These are phyloP conservation scores for Mirza zaza DNA, from an alignment of 2,113 vertebrate species.

Conservation along the genomic window DNA sequence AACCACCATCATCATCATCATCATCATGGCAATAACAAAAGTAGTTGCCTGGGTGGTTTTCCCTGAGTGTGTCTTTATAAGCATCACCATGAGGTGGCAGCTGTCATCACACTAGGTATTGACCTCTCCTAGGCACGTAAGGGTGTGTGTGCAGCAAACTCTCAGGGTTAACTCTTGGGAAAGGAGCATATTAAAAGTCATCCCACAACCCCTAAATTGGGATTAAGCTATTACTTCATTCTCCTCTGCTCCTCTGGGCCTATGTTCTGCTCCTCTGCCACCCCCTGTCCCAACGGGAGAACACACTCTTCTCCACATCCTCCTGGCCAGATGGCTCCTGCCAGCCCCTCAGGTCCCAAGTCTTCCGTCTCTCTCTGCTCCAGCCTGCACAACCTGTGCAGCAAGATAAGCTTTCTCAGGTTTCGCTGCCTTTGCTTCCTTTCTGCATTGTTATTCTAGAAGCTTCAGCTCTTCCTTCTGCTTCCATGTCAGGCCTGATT, in stretches of 20 bases:
- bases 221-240: background rate
- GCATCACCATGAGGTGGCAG: constrained; percentile 51
- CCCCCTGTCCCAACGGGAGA: background rate
- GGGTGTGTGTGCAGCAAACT: rapidly evolving
- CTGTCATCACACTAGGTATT: background rate
- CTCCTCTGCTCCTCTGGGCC: background rate
- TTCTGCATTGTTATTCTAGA: background rate
- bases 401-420: background rate
- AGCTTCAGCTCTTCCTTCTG: background rate
- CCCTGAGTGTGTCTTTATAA: background rate
- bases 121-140: background rate
- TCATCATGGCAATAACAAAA: background rate
- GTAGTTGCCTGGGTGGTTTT: background rate
- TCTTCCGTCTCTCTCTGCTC: background rate
- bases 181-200: background rate
- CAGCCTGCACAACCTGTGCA: background rate
- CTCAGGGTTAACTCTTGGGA: background rate
- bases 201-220: background rate
- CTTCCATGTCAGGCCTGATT: background rate
- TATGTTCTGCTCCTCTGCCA: too few species aligned
- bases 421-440: background rate
- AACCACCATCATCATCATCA: background rate
- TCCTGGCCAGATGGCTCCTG: background rate
- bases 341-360: background rate
- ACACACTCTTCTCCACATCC: background rate